A percentile compares a stretch with the other conserved stretches of the same genome.
phyloP scores from a whole-genome alignment of 2,888 invertebrate species.

The Chydorus sphaericus region DNA sequence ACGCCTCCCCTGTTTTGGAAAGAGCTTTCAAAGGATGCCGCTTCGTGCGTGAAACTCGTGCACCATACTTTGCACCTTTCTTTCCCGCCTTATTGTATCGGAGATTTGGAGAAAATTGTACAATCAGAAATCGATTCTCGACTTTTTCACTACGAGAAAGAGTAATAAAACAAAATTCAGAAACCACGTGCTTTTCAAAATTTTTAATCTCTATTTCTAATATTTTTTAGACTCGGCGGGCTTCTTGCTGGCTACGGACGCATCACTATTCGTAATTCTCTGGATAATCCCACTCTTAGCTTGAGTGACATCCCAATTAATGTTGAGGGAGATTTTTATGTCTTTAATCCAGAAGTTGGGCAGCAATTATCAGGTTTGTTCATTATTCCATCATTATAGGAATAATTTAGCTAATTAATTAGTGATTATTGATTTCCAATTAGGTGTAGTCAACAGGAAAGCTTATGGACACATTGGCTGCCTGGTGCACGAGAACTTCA shows the following conservation, averaged over 20 bases:
- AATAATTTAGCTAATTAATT: not conserved
- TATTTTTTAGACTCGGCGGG: constrained; percentile 43
- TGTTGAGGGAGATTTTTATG: constrained; percentile 50
- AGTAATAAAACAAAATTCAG: no score
- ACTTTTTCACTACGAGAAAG: no score
- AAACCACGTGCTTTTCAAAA: not conserved
- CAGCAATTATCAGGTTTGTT: constrained; percentile 39
- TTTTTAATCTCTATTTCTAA: not conserved
- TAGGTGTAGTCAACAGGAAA: constrained; percentile 48
- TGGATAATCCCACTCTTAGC: constrained; percentile 45
- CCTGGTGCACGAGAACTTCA: constrained; percentile 51
- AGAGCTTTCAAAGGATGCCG: no score
- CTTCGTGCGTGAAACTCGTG: no score
- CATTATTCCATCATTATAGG: not conserved
- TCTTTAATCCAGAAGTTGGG: constrained; percentile 48
- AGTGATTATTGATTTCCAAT: constrained; percentile 14
- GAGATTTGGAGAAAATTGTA: no score
- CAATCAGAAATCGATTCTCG: no score
- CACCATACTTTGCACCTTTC: no score
- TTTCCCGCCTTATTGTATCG: no score
- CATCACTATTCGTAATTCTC: constrained; percentile 39
- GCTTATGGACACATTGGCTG: constrained; percentile 48
- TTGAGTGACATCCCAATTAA: constrained; percentile 47
- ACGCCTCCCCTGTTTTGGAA: no score
- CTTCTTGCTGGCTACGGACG: constrained; percentile 51